phyloP scores from a whole-genome alignment of 1,140 invertebrate genomes.

The Drosophila nigromelanica region DNA sequence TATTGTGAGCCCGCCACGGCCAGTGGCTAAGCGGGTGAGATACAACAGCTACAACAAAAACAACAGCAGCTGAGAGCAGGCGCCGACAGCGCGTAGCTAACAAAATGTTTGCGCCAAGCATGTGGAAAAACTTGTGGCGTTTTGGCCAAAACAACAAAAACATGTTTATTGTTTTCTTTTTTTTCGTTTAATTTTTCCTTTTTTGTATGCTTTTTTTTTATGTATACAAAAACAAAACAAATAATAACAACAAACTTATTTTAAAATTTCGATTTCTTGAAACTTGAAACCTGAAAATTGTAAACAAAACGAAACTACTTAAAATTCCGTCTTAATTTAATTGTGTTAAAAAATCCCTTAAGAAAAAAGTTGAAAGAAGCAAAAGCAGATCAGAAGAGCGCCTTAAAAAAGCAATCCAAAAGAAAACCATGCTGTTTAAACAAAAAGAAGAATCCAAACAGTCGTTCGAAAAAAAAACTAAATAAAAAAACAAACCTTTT shows the following conservation, averaged over 20 bases:
- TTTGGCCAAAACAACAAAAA: conserved; percentile 15
- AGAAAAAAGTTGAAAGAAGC: conserved; percentile 7
- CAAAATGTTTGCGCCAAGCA: not conserved
- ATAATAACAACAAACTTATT: conserved; percentile 1
- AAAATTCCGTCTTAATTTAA: conserved; percentile 48
- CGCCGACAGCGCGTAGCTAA: not conserved
- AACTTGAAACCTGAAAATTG: conserved; percentile 4
- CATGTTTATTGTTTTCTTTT: conserved; percentile 34
- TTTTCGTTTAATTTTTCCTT: conserved; percentile 13
- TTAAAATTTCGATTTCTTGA: conserved; percentile 15
- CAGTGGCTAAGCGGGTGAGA: conserved; percentile 58
- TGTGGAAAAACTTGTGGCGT: conserved; percentile 14
- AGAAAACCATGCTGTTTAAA: conserved; percentile 33
- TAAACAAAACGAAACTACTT: conserved; percentile 33
- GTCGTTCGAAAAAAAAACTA: conserved; percentile 66
- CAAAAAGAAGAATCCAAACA: conserved; percentile 70
- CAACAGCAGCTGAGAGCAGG: conserved; percentile 20
- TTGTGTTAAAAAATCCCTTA: conserved; percentile 24
- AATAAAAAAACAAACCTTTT: conserved; percentile 67
- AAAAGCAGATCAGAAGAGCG: conserved; percentile 25
- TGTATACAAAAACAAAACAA: not conserved
- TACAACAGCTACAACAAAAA: not conserved
- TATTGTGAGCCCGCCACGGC: conserved; percentile 77
- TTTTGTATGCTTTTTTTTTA: conserved; percentile 45
- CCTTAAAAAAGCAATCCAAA: conserved; percentile 24